Percentiles rank a stretch among this genome's conserved stretches.
Conservation (phyloP, 2,113 vertebrate genomes). For the Vombatus ursinus region DNA sequence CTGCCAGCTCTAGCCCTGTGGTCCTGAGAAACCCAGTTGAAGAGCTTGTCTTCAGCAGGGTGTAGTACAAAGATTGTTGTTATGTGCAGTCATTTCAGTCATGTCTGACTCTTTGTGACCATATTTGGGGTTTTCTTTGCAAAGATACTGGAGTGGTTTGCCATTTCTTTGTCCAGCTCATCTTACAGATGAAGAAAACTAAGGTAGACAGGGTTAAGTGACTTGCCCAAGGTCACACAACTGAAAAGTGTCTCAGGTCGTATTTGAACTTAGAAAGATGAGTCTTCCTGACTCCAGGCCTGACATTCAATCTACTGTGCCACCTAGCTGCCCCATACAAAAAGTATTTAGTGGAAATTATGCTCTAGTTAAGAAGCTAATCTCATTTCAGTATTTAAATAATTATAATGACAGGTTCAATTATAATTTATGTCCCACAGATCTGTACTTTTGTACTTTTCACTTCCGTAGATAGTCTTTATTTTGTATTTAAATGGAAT, state of each 20-base stretch:
- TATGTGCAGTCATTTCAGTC: not conserved
- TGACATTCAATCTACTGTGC: not conserved
- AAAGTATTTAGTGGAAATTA: conserved; percentile 49
- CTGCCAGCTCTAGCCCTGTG: not conserved
- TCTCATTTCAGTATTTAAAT: conserved; percentile 38
- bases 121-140: too few relatives aligned
- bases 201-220: not conserved
- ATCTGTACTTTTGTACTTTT: conserved; percentile 50
- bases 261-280: not conserved
- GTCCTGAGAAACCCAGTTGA: conserved; percentile 5
- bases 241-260: not conserved
- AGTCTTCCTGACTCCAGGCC: not conserved
- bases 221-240: not conserved
- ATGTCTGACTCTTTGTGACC: too few relatives aligned
- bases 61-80: conserved; percentile 44
- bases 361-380: conserved; percentile 31
- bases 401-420: conserved; percentile 23
- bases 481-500: conserved; percentile 15
- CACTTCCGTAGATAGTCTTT: conserved; percentile 7
- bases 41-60: conserved; percentile 14
- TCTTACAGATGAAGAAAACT: not conserved
- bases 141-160: too few relatives aligned
- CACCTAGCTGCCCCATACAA: not conserved
- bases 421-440: not conserved
- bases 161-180: not conserved